These are phyloP conservation scores for Pantherophis guttatus DNA, from an alignment of 2,113 vertebrate species.

Conservation along the genomic window DNA sequence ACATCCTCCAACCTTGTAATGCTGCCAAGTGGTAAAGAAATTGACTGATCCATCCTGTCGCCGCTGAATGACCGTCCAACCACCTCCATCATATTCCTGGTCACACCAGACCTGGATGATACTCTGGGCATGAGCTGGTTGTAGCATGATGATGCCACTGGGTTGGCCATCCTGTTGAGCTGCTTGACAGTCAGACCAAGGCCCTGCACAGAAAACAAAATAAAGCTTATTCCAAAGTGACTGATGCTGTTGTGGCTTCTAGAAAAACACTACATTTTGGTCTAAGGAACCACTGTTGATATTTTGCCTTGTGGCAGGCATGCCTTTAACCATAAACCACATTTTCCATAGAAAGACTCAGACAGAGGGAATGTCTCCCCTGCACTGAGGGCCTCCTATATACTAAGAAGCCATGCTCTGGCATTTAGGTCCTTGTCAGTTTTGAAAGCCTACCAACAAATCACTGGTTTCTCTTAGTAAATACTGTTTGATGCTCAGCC, in stretches of 20 bases:
- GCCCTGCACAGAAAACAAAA: slow-evolving; percentile 67
- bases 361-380: not conserved
- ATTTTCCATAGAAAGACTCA: not conserved
- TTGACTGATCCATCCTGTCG: slow-evolving; percentile 86
- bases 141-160: slow-evolving; percentile 82
- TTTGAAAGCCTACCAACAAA: not conserved
- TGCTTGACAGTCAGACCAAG: slow-evolving; percentile 83
- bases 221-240: not conserved
- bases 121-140: slow-evolving; percentile 66
- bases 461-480: not conserved
- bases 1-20: slow-evolving; percentile 72
- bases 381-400: not conserved
- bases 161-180: slow-evolving; percentile 72
- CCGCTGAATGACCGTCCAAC: slow-evolving; percentile 88
- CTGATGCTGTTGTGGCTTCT: not conserved
- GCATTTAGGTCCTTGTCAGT: not conserved
- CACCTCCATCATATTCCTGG: slow-evolving; percentile 76
- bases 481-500: slow-evolving; percentile 1
- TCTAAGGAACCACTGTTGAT: not conserved
- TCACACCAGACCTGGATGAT: slow-evolving; percentile 86
- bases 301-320: not conserved
- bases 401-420: not conserved
- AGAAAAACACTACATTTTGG: not conserved
- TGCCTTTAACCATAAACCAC: not conserved
- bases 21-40: slow-evolving; percentile 89